Percentiles rank a stretch among this genome's conserved stretches.
phyloP scores from a whole-genome alignment of 2,797 vertebrate genomes.

The Tangara arthus region DNA sequence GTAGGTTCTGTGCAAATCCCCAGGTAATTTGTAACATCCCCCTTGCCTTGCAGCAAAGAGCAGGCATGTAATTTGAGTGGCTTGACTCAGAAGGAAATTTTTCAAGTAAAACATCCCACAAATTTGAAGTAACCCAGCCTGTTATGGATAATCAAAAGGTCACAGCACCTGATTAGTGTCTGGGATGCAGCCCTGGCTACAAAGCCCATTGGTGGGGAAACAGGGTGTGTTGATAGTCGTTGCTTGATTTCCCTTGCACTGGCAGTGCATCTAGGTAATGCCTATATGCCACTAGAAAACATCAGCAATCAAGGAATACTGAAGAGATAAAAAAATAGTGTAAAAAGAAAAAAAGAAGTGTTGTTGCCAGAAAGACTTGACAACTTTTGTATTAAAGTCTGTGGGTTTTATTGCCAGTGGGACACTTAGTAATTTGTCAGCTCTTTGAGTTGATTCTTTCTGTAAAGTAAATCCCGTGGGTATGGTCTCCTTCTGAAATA shows the following conservation, averaged over 20 bases:
- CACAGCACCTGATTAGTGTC: background rate
- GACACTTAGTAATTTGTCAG: background rate
- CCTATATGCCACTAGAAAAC: background rate
- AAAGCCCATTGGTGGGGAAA: rapidly evolving
- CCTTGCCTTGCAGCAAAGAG: background rate
- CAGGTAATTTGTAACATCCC: background rate
- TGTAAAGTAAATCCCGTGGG: background rate
- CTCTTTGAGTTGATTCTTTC: background rate
- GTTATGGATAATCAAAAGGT: background rate
- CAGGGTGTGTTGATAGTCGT: background rate
- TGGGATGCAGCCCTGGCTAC: background rate
- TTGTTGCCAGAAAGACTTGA: background rate
- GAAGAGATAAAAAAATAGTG: background rate
- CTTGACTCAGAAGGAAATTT: background rate
- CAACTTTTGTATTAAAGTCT: background rate
- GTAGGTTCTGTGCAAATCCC: background rate
- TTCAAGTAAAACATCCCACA: background rate
- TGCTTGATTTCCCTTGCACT: background rate
- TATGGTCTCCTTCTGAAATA: background rate
- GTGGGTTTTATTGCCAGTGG: background rate
- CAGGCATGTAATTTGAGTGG: background rate
- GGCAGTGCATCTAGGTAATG: rapidly evolving
- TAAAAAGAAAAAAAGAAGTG: background rate
- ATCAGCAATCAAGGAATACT: background rate
- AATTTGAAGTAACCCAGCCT: background rate